Percentiles rank a stretch among this genome's conserved stretches.
phyloP scores from a whole-genome alignment of 2,888 invertebrate species.

The Anoplius nigerrimus region DNA sequence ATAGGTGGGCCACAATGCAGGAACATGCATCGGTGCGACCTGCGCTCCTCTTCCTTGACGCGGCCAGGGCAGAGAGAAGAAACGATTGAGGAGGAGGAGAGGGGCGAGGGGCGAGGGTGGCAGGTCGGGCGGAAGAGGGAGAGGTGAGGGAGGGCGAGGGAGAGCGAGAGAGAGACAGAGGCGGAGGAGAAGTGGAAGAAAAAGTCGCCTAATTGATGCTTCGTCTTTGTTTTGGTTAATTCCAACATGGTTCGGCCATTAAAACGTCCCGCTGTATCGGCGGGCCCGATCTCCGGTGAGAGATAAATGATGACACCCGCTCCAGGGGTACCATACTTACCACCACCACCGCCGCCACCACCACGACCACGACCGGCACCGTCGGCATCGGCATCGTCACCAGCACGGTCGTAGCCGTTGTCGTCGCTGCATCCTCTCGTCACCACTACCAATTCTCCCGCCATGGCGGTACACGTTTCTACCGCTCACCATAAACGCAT shows the following conservation, averaged over 20 bases:
- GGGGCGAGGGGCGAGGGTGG: conserved; percentile 23
- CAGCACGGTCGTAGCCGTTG: conserved; percentile 39
- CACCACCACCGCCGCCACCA: conserved; percentile 59
- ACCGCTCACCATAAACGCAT: conserved; percentile 29
- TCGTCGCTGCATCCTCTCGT: conserved; percentile 41
- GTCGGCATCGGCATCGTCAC: conserved; percentile 43
- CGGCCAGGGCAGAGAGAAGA: conserved; percentile 19
- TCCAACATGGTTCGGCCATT: conserved; percentile 84
- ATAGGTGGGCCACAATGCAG: conserved; percentile 53
- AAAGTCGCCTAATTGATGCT: conserved; percentile 82
- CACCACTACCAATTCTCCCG: conserved; percentile 42
- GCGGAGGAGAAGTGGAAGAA: conserved; percentile 66
- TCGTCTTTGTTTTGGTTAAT: conserved; percentile 83
- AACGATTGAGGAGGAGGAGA: conserved; percentile 33
- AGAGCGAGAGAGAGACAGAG: conserved; percentile 24
- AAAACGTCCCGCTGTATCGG: conserved; percentile 81
- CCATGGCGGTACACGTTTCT: conserved; percentile 21
- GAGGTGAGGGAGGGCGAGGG: conserved; percentile 27
- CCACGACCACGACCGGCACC: conserved; percentile 44
- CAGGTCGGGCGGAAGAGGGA: conserved; percentile 12
- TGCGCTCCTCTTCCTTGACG: conserved; percentile 52
- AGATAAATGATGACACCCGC: conserved; percentile 79
- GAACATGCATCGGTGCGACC: conserved; percentile 39
- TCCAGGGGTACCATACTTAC: conserved; percentile 74
- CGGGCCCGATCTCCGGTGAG: conserved; percentile 78